These are phyloP conservation scores for Hemitrygon akajei DNA, from an alignment of 2,797 vertebrate species.

Conservation along the genomic window DNA sequence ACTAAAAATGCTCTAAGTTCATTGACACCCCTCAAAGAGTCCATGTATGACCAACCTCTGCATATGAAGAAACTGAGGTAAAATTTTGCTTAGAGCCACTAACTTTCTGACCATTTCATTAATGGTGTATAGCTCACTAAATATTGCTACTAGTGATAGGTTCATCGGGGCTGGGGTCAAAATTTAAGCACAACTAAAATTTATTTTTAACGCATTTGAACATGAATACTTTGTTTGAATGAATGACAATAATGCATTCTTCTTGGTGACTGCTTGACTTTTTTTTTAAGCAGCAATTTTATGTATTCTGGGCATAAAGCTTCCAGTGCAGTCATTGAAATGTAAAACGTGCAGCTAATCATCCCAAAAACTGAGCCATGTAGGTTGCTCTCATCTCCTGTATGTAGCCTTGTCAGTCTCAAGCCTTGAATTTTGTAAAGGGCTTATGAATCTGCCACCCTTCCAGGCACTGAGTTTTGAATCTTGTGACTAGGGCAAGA, in stretches of 20 bases:
- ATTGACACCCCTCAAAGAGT: not conserved
- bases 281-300: not conserved
- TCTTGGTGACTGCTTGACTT: not conserved
- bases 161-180: not conserved
- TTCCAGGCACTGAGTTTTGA: too few relatives aligned
- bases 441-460: too few relatives aligned
- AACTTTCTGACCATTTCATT: not conserved
- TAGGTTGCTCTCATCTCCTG: too few relatives aligned
- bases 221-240: not conserved
- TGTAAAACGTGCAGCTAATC: too few relatives aligned
- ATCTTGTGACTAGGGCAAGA: too few relatives aligned
- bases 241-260: not conserved
- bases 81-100: slow-evolving; percentile 23
- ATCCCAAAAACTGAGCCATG: too few relatives aligned
- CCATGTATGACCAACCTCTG: slow-evolving; percentile 39
- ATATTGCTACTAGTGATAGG: not conserved
- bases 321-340: too few relatives aligned
- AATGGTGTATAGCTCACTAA: not conserved
- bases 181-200: not conserved
- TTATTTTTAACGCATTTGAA: not conserved
- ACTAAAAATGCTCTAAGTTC: slow-evolving; percentile 41
- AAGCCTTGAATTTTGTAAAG: too few relatives aligned
- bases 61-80: slow-evolving; percentile 68
- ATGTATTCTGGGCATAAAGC: not conserved
- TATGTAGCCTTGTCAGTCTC: too few relatives aligned